Base-by-base conservation (phyloP, 2,113 vertebrate genomes). In the Istiophorus platypterus region DNA sequence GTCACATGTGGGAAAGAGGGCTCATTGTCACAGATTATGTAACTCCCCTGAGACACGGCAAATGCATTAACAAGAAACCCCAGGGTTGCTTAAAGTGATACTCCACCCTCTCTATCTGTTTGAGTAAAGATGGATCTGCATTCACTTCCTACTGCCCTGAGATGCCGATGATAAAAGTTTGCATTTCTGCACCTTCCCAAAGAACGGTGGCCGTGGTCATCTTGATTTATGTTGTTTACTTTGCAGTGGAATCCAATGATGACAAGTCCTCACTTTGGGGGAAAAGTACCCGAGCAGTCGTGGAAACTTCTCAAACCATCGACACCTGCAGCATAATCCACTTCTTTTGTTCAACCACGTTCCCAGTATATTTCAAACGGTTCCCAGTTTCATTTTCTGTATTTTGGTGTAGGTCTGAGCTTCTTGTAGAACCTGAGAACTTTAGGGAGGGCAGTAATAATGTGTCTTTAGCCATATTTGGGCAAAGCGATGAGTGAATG, bases 221-320 rank as follows among this genome's bases (percentile, higher is more conserved):
- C 54, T 62, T 77, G 72, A 64, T 81, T 77, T 77, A 70, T 84
- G 37, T 72, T 80, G 61, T 76, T 79, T 72, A 75, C 56, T 37
- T 5, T 59, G 39, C 1, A 5, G 22, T 34, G 45, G 26, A 73
- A 69, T 84, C 56, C 31, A n/a, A 29, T 22, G 41, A 42, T 65
- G 72, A 66, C 69, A 54, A 24, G 31, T n/a, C 64, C 34, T 49
- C 67, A 67, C 62, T 39, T 41, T 17, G 63, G 47, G 47, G 20
- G 18, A 14, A 61, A 39, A 52, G 2, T 59, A 59, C 17, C 22
- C 64, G 39, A 42, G 58, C 65, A 45, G 58, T 15, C 75, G 29
- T 24, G 22, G 37, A 76, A 76, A 73, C 26, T 42, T 56, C 10
- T 68, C 18, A 57, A 66, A 64, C 15, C 0, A 26, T n/a, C n/a